A percentile compares a stretch with the other conserved stretches of the same genome.
phyloP scores from a whole-genome alignment of 2,888 invertebrate genomes.

The Pseudococcus jackbeardsleyi region DNA sequence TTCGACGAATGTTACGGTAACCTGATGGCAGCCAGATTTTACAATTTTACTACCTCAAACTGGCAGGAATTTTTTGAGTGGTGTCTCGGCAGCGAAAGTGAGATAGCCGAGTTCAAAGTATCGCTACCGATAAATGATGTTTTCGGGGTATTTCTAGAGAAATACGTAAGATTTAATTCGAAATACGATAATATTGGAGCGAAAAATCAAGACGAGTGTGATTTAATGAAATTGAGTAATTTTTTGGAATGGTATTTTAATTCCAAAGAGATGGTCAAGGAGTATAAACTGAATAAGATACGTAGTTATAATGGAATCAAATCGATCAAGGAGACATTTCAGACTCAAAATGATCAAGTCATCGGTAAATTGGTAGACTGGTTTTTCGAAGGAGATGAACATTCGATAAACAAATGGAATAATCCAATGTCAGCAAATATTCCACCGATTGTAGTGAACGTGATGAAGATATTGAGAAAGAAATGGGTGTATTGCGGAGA shows the following conservation, averaged over 20 bases:
- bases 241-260: background rate
- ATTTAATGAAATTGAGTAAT: background rate
- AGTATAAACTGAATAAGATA: background rate
- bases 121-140: background rate
- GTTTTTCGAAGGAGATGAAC: background rate
- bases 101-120: background rate
- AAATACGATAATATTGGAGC: background rate
- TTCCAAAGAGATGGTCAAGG: background rate
- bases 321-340: background rate
- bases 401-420: background rate
- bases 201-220: background rate
- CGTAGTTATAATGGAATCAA: background rate
- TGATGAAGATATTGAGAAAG: background rate
- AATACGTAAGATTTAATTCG: background rate
- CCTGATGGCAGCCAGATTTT: background rate
- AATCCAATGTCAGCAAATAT: background rate
- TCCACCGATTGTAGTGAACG: background rate
- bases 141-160: background rate
- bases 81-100: background rate
- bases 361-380: background rate
- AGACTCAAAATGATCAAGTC: background rate
- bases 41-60: background rate
- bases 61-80: background rate
- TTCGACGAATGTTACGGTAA: background rate
- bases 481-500: background rate